Conservation (phyloP, 1,140 invertebrate species). For the Dendroctonus ponderosae region DNA sequence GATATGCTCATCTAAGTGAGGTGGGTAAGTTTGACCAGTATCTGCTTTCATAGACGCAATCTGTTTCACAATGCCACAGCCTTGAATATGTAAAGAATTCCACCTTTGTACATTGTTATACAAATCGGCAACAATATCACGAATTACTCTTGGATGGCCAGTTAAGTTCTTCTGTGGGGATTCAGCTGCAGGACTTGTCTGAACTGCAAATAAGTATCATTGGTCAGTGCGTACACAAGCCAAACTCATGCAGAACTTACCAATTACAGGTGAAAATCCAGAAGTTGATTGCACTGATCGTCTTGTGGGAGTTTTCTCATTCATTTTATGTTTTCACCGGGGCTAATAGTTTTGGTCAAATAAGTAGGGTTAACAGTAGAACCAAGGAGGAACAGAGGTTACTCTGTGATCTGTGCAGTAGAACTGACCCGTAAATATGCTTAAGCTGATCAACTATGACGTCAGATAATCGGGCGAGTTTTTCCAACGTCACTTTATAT, state of each 20-base stretch:
- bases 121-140: slow-evolving; percentile 47
- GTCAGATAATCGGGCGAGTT: too few relatives aligned
- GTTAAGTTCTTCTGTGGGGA: slow-evolving; percentile 47
- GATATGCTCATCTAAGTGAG: slow-evolving; percentile 39
- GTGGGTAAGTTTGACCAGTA: slow-evolving; percentile 33
- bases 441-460: too few relatives aligned
- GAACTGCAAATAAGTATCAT: slow-evolving; percentile 38
- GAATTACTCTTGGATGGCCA: slow-evolving; percentile 43
- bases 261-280: background rate
- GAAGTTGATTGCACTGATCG: background rate
- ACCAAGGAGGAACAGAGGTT: too few relatives aligned
- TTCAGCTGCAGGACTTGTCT: slow-evolving; percentile 40
- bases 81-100: slow-evolving; percentile 47
- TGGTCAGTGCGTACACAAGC: background rate
- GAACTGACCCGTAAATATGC: too few relatives aligned
- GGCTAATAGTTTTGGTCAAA: too few relatives aligned
- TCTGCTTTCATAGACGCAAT: slow-evolving; percentile 42
- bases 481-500: too few relatives aligned
- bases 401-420: too few relatives aligned
- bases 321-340: background rate
- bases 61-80: slow-evolving; percentile 43
- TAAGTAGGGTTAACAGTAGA: too few relatives aligned
- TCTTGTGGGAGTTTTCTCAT: background rate
- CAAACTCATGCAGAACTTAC: background rate
- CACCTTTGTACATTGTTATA: slow-evolving; percentile 50